Evolutionary conservation across 2,113 vertebrate genomes (phyloP), one percentile per base, ranked within the genome.

Genomic region (Salvelinus alpinus): DNA sequence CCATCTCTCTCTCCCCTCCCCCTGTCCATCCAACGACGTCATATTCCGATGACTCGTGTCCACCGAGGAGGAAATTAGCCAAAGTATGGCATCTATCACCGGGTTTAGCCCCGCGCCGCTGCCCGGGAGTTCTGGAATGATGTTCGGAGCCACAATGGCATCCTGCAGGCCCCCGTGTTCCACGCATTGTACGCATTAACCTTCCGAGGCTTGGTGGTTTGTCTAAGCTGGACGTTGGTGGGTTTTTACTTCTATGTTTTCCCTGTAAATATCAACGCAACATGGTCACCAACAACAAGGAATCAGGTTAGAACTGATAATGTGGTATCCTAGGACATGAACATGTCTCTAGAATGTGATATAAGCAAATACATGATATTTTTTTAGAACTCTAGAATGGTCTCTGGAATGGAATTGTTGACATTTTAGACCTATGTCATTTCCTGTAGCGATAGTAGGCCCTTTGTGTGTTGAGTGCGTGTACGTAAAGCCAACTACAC

Each of bases 11-110:
- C 74, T 44, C 74, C 24, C 72, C 71, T 27, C 76, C 70, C 1
- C 84, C 89, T 81, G 92, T 90, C 82, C 90, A 91, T 93, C 90
- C 89, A 71, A 81, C 75, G 20, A 83, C 87, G 85, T 86, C 87
- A 83, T 90, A 88, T 92, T 93, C 90, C 92, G 92, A 93, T 91
- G 91, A 91, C 89, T 92, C 88, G 86, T 86, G 89, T 91, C 90
- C 88, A 76, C 90, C 82, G 80, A 92, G 81, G 85, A 91, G 88
- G 82, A 92, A 93, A 92, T 94, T 93, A 93, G 92, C 88, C 90
- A 91, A 91, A 89, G 87, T 86, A 79, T 88, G 87, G 86, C 91
- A 93, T 94, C 90, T 92, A 93, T 94, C 93, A 93, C 77, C 67
- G n/a, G 79, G 85, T 86, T 89, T 88, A 91, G 78, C 80, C 76